These are phyloP conservation scores for Lasaia peninsularis DNA, from an alignment of 1,140 invertebrate genomes.

Conservation along the genomic window DNA sequence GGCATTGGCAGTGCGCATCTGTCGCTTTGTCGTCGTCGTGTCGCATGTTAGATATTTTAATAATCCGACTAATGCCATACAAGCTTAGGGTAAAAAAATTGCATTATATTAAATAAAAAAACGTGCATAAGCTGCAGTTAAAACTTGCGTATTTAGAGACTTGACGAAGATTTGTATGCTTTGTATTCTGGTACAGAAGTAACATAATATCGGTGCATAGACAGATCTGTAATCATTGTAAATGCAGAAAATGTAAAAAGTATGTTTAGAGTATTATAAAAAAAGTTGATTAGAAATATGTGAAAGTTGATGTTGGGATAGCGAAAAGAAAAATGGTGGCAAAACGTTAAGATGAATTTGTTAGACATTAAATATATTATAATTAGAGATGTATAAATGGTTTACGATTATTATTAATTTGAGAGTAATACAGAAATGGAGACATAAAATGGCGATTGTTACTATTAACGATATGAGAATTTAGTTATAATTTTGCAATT, in stretches of 20 bases:
- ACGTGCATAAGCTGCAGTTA: too few relatives aligned
- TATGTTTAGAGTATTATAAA: slow-evolving; percentile 68
- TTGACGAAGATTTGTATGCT: too few relatives aligned
- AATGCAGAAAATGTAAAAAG: slow-evolving; percentile 66
- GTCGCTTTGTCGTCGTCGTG: too few relatives aligned
- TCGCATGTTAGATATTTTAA: too few relatives aligned
- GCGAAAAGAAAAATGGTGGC: slow-evolving; percentile 51
- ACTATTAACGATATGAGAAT: slow-evolving; percentile 76
- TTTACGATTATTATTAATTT: slow-evolving; percentile 74
- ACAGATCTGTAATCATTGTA: slow-evolving; percentile 57
- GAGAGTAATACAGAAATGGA: slow-evolving; percentile 61
- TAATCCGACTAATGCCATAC: too few relatives aligned
- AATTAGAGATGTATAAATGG: slow-evolving; percentile 74
- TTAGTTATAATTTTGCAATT: slow-evolving; percentile 77
- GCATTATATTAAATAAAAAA: too few relatives aligned
- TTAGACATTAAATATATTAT: slow-evolving; percentile 75
- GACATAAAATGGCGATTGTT: slow-evolving; percentile 68
- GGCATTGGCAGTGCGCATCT: too few relatives aligned
- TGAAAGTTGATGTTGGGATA: slow-evolving; percentile 65
- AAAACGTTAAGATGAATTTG: slow-evolving; percentile 71
- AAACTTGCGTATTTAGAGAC: too few relatives aligned
- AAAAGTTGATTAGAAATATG: slow-evolving; percentile 65
- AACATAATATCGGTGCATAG: slow-evolving; percentile 50
- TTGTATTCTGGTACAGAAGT: neutral
- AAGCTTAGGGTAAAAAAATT: too few relatives aligned